phyloP scores from a whole-genome alignment of 2,888 invertebrate species.

The Caenorhabditis sinica region DNA sequence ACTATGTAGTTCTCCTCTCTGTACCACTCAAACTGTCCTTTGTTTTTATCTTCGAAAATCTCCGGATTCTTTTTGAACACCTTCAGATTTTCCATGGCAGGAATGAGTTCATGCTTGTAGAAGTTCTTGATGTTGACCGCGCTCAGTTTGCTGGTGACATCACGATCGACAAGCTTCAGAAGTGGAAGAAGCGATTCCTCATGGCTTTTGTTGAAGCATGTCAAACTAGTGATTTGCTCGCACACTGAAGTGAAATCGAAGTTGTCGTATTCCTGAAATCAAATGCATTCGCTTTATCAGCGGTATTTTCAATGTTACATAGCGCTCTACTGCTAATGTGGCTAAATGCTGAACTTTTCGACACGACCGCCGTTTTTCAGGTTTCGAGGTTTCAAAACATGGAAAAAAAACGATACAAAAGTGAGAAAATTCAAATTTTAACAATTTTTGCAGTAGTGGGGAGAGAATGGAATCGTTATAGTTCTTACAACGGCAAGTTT shows the following conservation, averaged over 20 bases:
- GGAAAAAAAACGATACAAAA: no score
- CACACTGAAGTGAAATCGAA: neutral
- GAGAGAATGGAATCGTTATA: neutral
- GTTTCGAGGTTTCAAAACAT: no score
- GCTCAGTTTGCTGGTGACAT: neutral
- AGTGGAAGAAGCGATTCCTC: neutral
- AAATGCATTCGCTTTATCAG: no score
- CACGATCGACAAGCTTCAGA: neutral
- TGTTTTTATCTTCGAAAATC: neutral
- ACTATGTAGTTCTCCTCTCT: neutral
- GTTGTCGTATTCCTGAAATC: constrained; percentile 21
- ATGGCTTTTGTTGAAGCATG: constrained; percentile 6
- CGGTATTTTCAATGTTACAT: no score
- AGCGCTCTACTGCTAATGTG: no score
- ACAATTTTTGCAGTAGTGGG: no score
- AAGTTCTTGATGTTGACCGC: neutral
- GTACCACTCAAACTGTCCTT: constrained; percentile 16
- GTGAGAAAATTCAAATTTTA: no score
- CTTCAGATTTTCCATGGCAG: constrained; percentile 14
- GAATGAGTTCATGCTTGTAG: constrained; percentile 18
- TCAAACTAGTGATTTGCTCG: neutral
- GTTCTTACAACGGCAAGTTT: constrained; percentile 10
- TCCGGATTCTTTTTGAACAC: neutral
- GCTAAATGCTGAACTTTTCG: no score
- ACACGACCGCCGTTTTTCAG: no score